Evolutionary conservation across 2,888 invertebrate species (phyloP), one percentile per base, ranked within the genome.

Genomic region (Meganola albula): DNA sequence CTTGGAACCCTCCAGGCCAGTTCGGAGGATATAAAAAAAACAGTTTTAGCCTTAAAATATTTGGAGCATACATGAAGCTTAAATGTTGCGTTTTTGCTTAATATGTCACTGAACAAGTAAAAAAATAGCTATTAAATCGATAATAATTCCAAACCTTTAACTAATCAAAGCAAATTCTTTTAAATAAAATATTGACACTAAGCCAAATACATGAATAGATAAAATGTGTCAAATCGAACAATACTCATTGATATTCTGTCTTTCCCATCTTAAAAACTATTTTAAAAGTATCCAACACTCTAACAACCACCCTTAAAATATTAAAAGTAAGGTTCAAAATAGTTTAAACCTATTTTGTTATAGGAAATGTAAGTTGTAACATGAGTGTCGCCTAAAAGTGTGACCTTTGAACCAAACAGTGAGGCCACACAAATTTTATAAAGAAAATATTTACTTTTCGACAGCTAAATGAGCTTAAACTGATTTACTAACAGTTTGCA

Each of bases 401-500:
- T 58, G 63, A 62, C 61, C 66, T 35, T 30, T 59, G 61, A n/a
- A 63, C 60, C 52, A 21, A 21, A 31, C 25, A 45, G 49, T 43
- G 43, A 56, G 51, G 41, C 40, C 53, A 55, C 54, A 62, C 58
- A 66, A 60, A 65, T 63, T 62, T 52, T 53, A 54, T 61, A 50
- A 58, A 58, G 57, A 57, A 66, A 62, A 60, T 50, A 59, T 59
- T 59, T 56, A 59, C 54, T 60, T 55, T 58, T 48, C 51, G 59
- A 59, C 59, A 63, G 59, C 55, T 47, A 58, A 52, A 58, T 55
- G 57, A 49, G 36, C 40, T 39, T 63, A 63, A 49, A 67, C 68
- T 61, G 64, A 64, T 68, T 63, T 61, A 64, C 60, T 64, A 63
- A 55, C 59, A 34, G 58, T 57, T 59, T 58, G 54, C 53, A 58